A percentile compares a stretch with the other conserved stretches of the same genome.
phyloP scores from a whole-genome alignment of 2,113 vertebrate genomes.

The Lepus americanus region DNA sequence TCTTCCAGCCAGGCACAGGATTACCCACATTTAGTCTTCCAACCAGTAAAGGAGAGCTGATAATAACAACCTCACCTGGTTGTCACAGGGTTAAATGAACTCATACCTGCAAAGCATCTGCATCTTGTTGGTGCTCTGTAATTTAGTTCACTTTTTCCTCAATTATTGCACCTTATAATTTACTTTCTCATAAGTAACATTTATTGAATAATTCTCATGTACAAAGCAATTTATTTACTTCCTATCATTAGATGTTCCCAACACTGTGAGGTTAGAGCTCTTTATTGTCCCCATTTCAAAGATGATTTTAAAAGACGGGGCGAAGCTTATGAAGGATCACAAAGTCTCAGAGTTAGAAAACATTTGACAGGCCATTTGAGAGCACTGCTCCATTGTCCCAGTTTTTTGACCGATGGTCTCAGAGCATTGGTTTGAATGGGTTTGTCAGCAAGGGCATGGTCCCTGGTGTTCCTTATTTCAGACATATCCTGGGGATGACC shows the following conservation, averaged over 20 bases:
- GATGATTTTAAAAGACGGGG: constrained; percentile 10
- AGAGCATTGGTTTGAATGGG: not conserved
- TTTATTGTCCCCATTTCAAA: not conserved
- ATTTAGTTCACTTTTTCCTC: constrained; percentile 11
- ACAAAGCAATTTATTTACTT: not conserved
- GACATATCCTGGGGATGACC: not conserved
- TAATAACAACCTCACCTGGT: not conserved
- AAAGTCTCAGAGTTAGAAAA: constrained; percentile 18
- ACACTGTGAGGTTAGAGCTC: not conserved
- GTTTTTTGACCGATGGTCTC: not conserved
- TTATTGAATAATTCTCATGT: not conserved
- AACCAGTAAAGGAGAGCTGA: not conserved
- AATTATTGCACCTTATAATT: not conserved
- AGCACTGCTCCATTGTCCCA: not conserved
- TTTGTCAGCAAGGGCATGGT: not conserved
- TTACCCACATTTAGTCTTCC: no score
- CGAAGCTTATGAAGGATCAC: constrained; percentile 8
- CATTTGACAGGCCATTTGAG: not conserved
- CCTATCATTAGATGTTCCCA: not conserved
- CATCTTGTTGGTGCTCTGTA: not conserved
- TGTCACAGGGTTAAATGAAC: not conserved
- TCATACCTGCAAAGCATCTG: not conserved
- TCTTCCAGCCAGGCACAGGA: no score
- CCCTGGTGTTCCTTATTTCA: not conserved
- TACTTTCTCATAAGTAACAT: not conserved